These are phyloP conservation scores for Podarcis siculus DNA, from an alignment of 2,797 vertebrate species.

Conservation along the genomic window DNA sequence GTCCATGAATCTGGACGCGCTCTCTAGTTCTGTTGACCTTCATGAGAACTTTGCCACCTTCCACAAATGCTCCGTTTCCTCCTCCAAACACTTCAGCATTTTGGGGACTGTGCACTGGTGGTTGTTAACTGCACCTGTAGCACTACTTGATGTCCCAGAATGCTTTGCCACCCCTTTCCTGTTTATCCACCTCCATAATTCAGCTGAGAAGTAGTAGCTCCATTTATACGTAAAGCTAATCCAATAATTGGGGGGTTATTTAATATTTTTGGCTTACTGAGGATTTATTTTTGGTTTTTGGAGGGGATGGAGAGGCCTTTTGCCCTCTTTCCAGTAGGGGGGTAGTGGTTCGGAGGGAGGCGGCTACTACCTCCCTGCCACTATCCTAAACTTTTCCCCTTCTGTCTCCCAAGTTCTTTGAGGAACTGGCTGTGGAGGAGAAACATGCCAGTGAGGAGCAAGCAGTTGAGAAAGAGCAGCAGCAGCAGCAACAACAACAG, in stretches of 20 bases:
- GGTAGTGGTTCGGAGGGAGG: not conserved
- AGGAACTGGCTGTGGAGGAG: conserved; percentile 85
- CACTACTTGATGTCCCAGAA: not conserved
- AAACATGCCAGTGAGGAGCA: conserved; percentile 80
- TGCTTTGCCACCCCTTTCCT: not conserved
- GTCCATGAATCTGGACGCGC: not conserved
- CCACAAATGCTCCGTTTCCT: not conserved
- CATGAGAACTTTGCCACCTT: not conserved
- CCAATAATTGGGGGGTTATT: not conserved
- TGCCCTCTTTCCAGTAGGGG: not conserved
- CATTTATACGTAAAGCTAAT: not conserved
- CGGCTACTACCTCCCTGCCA: too few relatives aligned
- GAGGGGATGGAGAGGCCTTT: not conserved
- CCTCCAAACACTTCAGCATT: not conserved
- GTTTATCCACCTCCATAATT: not conserved
- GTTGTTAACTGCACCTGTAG: not conserved
- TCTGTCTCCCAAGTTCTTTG: conserved; percentile 83
- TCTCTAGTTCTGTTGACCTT: not conserved
- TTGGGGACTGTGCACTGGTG: too few relatives aligned
- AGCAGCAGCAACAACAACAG: conserved; percentile 39
- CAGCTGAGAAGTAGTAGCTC: not conserved
- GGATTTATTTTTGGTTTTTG: not conserved
- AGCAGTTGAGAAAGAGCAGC: conserved; percentile 75
- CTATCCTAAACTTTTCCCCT: not conserved
- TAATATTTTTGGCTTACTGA: not conserved